Evolutionary conservation across 23 tunicate genomes (phyloP).

Genomic region (Halocynthia aurantium): DNA sequence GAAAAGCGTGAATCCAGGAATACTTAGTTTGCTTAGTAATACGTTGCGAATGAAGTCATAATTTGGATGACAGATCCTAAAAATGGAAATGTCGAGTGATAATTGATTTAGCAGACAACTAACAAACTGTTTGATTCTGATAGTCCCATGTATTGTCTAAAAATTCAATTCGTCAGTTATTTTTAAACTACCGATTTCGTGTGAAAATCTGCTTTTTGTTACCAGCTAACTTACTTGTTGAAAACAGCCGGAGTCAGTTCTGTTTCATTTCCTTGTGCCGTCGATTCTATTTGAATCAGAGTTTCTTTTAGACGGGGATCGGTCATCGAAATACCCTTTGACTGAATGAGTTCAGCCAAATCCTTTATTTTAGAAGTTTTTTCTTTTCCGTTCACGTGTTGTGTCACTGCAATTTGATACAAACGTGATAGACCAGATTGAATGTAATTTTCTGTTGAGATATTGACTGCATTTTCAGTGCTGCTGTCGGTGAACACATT

Average conservation of each 20-base stretch:
- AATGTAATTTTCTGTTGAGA: too few species aligned
- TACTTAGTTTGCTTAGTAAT: slow-evolving; percentile 56
- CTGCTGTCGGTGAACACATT: too few species aligned
- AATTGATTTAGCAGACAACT: too few species aligned
- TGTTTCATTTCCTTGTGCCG: slow-evolving; percentile 35
- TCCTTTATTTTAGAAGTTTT: slow-evolving; percentile 28
- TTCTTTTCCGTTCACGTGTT: too few species aligned
- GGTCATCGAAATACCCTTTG: slow-evolving; percentile 49
- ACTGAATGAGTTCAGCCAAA: slow-evolving; percentile 34
- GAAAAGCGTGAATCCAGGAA: slow-evolving; percentile 65
- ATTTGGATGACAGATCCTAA: slow-evolving; percentile 53
- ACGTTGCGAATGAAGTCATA: slow-evolving; percentile 47
- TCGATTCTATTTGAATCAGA: slow-evolving; percentile 30
- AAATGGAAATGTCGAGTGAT: not conserved
- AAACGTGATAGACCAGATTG: too few species aligned
- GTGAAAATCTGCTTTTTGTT: not conserved
- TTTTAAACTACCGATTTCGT: not conserved
- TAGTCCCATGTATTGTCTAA: too few species aligned
- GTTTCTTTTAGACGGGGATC: slow-evolving; percentile 47
- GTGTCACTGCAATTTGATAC: too few species aligned
- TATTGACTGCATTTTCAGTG: too few species aligned
- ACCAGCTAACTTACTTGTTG: slow-evolving; percentile 18
- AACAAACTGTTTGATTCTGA: too few species aligned
- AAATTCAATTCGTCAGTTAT: not conserved
- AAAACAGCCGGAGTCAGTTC: slow-evolving; percentile 30